Conservation (phyloP, 2,888 invertebrate genomes). For the Caenorhabditis plicata region DNA sequence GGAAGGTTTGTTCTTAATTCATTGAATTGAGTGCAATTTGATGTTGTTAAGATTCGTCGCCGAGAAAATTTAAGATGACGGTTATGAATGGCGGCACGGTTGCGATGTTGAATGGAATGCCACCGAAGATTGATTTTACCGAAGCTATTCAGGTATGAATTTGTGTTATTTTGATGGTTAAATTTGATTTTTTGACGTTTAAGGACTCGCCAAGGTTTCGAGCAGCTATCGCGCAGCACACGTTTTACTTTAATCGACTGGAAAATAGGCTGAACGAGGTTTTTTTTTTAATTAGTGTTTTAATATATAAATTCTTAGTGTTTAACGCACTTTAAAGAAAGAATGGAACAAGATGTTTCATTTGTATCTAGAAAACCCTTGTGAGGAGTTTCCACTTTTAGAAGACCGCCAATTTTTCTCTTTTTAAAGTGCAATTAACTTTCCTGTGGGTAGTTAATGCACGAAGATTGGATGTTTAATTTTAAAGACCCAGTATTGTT, state of each 20-base stretch:
- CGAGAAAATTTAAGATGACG: too few relatives aligned
- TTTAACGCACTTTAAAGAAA: too few relatives aligned
- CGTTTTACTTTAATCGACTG: slow-evolving; percentile 37
- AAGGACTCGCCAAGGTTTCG: slow-evolving; percentile 43
- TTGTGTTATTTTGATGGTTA: background rate
- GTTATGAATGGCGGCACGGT: too few relatives aligned
- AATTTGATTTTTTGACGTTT: background rate
- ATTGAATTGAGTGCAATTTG: background rate
- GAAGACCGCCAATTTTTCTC: too few relatives aligned
- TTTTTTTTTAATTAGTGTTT: background rate
- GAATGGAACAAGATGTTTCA: too few relatives aligned
- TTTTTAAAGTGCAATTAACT: too few relatives aligned
- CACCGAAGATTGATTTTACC: slow-evolving; percentile 27
- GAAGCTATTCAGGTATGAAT: slow-evolving; percentile 28
- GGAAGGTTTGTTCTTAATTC: background rate
- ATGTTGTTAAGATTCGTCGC: slow-evolving; percentile 18
- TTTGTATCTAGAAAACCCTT: too few relatives aligned
- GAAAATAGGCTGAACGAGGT: slow-evolving; percentile 50
- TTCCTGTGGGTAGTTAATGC: too few relatives aligned
- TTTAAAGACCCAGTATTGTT: too few relatives aligned
- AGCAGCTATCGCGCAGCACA: slow-evolving; percentile 34
- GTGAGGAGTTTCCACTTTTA: too few relatives aligned
- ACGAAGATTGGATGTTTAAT: too few relatives aligned
- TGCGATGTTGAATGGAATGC: slow-evolving; percentile 13
- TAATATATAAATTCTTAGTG: too few relatives aligned